Conservation (phyloP, 1,140 invertebrate genomes). For the Drosophila pseudoananassae region DNA sequence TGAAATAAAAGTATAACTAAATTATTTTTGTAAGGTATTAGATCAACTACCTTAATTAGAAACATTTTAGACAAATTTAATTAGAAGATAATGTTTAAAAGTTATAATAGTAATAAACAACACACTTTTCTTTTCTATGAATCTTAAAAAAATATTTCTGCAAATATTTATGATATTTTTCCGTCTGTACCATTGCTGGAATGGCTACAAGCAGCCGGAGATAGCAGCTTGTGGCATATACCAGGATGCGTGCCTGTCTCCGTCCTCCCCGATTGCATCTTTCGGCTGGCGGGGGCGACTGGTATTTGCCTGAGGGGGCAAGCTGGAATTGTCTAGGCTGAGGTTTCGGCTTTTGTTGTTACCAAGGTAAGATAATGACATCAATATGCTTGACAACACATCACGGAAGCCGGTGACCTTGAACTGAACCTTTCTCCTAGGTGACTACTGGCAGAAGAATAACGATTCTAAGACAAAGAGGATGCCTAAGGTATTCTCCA, state of each 20-base stretch:
- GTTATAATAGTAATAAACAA: neutral
- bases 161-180: conserved; percentile 6
- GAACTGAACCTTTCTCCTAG: conserved; percentile 6
- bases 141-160: too few relatives aligned
- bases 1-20: too few relatives aligned
- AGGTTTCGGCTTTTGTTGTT: conserved; percentile 19
- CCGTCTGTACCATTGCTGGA: conserved; percentile 6
- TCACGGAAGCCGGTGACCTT: conserved; percentile 42
- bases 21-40: too few relatives aligned
- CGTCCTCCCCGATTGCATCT: conserved; percentile 48
- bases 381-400: conserved; percentile 47
- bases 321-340: conserved; percentile 55
- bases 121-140: too few relatives aligned
- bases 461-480: neutral
- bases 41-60: neutral
- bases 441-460: neutral
- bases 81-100: neutral
- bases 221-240: conserved; percentile 62
- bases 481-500: neutral
- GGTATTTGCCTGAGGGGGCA: conserved; percentile 44
- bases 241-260: conserved; percentile 70
- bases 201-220: conserved; percentile 19
- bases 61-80: neutral
- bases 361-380: conserved; percentile 64
- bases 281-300: conserved; percentile 3